These are phyloP conservation scores for Cheilosia vernalis DNA, from an alignment of 2,888 invertebrate genomes.

Conservation along the genomic window DNA sequence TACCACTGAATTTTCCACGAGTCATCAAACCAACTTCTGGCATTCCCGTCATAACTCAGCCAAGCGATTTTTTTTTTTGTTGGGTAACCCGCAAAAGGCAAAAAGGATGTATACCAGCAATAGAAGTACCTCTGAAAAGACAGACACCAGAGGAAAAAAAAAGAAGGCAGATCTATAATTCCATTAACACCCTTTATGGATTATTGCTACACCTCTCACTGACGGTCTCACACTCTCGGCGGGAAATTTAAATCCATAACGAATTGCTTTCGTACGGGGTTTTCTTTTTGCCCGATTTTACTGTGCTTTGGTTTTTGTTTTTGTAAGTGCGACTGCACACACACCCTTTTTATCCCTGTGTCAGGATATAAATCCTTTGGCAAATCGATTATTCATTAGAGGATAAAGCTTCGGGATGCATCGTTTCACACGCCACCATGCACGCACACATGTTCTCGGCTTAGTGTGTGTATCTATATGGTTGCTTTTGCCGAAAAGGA, in stretches of 20 bases:
- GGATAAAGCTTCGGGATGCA: constrained; percentile 74
- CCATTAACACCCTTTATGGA: constrained; percentile 75
- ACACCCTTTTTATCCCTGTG: constrained; percentile 45
- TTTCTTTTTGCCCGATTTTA: neutral
- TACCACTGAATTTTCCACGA: constrained; percentile 72
- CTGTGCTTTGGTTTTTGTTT: constrained; percentile 14
- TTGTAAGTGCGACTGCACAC: constrained; percentile 53
- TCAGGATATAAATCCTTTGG: constrained; percentile 73
- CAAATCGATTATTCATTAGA: constrained; percentile 75
- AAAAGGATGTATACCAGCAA: constrained; percentile 28
- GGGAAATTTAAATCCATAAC: constrained; percentile 74
- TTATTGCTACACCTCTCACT: constrained; percentile 51
- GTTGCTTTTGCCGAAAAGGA: constrained; percentile 65
- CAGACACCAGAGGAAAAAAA: constrained; percentile 15
- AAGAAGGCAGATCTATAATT: constrained; percentile 67
- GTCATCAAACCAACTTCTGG: constrained; percentile 57
- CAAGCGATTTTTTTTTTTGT: constrained; percentile 23
- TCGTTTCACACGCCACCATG: constrained; percentile 69
- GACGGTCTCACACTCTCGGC: constrained; percentile 22
- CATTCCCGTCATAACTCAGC: constrained; percentile 17
- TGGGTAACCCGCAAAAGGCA: constrained; percentile 42
- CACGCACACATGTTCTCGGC: neutral
- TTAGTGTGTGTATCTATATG: neutral
- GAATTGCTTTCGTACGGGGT: constrained; percentile 68
- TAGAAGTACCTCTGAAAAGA: neutral